Evolutionary conservation across 2,888 invertebrate species (phyloP), one percentile per base, ranked within the genome.

Genomic region (Trypoxylon attenuatum): DNA sequence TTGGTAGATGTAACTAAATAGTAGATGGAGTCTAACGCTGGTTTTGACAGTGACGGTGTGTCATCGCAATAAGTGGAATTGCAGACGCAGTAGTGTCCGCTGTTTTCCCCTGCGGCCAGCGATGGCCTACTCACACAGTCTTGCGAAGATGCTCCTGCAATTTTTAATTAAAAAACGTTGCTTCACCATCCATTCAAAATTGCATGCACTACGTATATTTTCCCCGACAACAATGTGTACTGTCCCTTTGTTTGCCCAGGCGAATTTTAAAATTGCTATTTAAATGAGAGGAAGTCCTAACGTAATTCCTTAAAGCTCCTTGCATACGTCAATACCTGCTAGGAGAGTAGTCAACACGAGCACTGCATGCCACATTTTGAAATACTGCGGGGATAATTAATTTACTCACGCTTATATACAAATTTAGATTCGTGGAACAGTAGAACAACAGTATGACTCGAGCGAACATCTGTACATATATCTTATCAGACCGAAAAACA

Each of bases 61-160:
- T 90, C 91, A 82, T 94, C 94, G 80, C 95, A 95, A 79, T 92
- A 91, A 0, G 88, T 89, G 0, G 90, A 87, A 77, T 92, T 90
- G 78, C 94, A 95, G 1, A 94, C 92, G 80, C 94, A 95, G 1
- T 46, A 71, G 19, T 58, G 13, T 13, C 53, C 33, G 1, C 27
- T 42, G 13, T 53, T 0, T 2, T 43, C 33, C 13, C 33, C 33
- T 33, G 33, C 8, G 10, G 43, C 41, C 1, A 3, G 2, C n/a
- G 33, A 33, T 33, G 33, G 33, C 33, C 10, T 8, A 4, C 4
- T 21, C 1, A 3, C 42, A 52, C 15, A 15, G 52, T 0, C 41
- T 41, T 22, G 5, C 27, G 10, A 57, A 5, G 18, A 51, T 42
- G 10, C 29, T 29, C 27, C 8, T 33, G 33, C 5, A 18, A 16